Conservation (phyloP, 92 coral and sea anemone species). For the Bergia sp. region DNA sequence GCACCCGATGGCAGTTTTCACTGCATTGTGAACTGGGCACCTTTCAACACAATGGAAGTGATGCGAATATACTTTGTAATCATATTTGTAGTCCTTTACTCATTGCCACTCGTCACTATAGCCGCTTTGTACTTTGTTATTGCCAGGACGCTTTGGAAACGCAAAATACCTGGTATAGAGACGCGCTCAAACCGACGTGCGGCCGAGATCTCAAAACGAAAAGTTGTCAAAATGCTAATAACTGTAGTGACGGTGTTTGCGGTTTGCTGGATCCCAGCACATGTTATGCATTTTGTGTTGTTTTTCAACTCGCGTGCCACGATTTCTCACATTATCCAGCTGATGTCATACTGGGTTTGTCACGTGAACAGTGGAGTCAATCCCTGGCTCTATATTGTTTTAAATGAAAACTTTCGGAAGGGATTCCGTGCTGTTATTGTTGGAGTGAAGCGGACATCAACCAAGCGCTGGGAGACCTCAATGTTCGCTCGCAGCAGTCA, state of each 20-base stretch:
- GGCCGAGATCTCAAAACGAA: conserved; percentile 70
- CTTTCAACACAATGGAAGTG: conserved; percentile 57
- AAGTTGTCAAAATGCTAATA: conserved; percentile 75
- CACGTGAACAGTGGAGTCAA: conserved; percentile 79
- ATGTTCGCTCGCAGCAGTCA: background rate
- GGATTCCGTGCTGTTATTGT: conserved; percentile 59
- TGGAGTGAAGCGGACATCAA: background rate
- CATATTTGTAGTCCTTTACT: conserved; percentile 60
- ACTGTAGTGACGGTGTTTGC: conserved; percentile 73
- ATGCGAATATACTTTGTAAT: conserved; percentile 59
- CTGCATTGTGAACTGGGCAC: conserved; percentile 71
- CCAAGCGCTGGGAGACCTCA: background rate
- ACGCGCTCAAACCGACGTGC: conserved; percentile 66
- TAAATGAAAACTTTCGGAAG: conserved; percentile 77
- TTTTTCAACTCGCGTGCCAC: conserved; percentile 54
- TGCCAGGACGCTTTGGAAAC: conserved; percentile 74
- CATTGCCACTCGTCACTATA: conserved; percentile 65
- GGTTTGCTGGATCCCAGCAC: conserved; percentile 82
- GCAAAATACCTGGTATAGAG: conserved; percentile 78
- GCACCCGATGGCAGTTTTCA: conserved; percentile 6
- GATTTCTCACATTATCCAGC: conserved; percentile 44
- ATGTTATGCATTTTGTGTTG: conserved; percentile 72
- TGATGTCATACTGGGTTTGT: conserved; percentile 72
- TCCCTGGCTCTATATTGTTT: conserved; percentile 68
- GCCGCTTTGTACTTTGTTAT: conserved; percentile 64